phyloP scores from a whole-genome alignment of 92 coral and sea anemone genomes.

The Palythoa grandis region DNA sequence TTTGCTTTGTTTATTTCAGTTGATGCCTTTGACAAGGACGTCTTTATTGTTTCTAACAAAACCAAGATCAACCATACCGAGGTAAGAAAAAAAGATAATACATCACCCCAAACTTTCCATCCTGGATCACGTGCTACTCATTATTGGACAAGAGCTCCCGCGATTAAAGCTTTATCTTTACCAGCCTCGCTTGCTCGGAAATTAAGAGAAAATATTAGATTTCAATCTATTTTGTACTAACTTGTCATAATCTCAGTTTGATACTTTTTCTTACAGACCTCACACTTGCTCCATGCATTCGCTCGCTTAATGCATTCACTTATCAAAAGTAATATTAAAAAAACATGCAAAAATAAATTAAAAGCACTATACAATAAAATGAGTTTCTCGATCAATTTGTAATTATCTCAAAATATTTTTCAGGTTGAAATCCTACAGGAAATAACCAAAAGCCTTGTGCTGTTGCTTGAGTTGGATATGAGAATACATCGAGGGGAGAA shows the following conservation, averaged over 20 bases:
- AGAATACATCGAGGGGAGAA: constrained; percentile 12
- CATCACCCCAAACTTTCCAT: no score
- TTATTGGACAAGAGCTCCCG: no score
- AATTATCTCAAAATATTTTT: not conserved
- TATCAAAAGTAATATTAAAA: no score
- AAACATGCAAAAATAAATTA: not conserved
- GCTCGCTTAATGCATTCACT: no score
- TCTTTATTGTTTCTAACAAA: constrained; percentile 24
- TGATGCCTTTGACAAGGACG: constrained; percentile 31
- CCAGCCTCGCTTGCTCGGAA: no score
- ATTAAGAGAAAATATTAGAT: no score
- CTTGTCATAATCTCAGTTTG: no score
- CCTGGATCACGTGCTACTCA: no score
- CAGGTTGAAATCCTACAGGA: constrained; percentile 36
- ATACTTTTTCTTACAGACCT: no score
- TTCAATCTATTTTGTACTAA: no score
- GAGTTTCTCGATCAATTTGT: not conserved
- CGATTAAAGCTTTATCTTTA: no score
- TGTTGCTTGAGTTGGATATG: constrained; percentile 29
- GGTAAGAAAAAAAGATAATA: not conserved
- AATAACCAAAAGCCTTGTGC: constrained; percentile 5
- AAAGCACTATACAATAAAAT: not conserved
- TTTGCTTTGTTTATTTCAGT: not conserved
- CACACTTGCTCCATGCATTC: no score
- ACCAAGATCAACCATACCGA: not conserved